These are phyloP conservation scores for Pelecanus crispus DNA, from an alignment of 2,113 vertebrate genomes.

Conservation along the genomic window DNA sequence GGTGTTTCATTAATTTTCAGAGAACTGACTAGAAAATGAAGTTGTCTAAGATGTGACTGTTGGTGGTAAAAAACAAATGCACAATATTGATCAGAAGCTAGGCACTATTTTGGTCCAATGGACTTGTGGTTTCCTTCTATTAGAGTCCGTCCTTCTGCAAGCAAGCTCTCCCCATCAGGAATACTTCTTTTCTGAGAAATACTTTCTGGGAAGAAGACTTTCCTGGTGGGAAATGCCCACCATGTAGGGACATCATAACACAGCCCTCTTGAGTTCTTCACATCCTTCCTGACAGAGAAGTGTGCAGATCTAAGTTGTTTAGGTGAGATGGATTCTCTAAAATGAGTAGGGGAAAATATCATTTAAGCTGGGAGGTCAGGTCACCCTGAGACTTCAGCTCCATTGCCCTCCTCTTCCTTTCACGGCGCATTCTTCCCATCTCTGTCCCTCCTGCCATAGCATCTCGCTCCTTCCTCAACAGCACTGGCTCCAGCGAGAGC, in stretches of 20 bases:
- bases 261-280: not conserved
- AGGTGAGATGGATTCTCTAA: not conserved
- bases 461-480: not conserved
- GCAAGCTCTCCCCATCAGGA: not conserved
- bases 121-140: not conserved
- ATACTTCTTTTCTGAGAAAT: not conserved
- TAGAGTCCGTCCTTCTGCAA: not conserved
- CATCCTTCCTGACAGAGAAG: not conserved
- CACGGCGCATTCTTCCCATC: not conserved
- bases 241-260: not conserved
- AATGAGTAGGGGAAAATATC: not conserved
- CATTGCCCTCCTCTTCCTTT: not conserved
- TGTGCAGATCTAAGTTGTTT: not conserved
- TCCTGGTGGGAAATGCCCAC: not conserved
- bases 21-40: not conserved
- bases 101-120: not conserved
- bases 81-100: not conserved
- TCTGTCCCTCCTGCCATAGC: not conserved
- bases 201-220: not conserved
- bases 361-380: not conserved
- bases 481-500: not conserved
- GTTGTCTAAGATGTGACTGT: not conserved
- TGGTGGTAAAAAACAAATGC: not conserved
- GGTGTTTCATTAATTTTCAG: not conserved
- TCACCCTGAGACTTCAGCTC: not conserved